These are phyloP conservation scores for Podarcis siculus DNA, from an alignment of 2,797 vertebrate species.

Conservation along the genomic window DNA sequence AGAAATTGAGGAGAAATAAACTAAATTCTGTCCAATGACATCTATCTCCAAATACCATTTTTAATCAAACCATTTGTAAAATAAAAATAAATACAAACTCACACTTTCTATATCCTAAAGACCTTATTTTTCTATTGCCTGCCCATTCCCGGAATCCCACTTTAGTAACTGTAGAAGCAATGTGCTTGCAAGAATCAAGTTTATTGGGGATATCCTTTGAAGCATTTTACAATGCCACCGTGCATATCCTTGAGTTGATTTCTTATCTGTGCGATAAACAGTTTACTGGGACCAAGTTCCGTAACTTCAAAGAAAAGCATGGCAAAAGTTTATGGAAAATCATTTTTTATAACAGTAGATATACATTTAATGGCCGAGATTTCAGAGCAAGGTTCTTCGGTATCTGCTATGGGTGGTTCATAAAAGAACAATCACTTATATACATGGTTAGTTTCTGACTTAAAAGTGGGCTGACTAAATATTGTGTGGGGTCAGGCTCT, in stretches of 20 bases:
- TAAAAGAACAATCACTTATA: constrained; percentile 16
- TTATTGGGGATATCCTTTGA: constrained; percentile 70
- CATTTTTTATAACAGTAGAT: constrained; percentile 66
- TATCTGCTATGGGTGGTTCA: constrained; percentile 12
- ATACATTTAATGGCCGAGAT: constrained; percentile 48
- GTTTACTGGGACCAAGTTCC: constrained; percentile 57
- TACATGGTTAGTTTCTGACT: not conserved
- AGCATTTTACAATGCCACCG: constrained; percentile 61
- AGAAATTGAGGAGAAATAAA: constrained; percentile 8
- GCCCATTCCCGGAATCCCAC: constrained; percentile 20
- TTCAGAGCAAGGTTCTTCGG: constrained; percentile 40
- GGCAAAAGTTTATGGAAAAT: constrained; percentile 65
- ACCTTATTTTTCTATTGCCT: not conserved
- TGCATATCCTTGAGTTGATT: constrained; percentile 68
- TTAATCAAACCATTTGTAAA: not conserved
- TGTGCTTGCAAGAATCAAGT: constrained; percentile 43
- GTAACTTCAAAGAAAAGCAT: constrained; percentile 70
- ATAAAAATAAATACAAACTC: not conserved
- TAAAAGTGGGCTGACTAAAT: not conserved
- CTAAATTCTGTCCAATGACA: not conserved
- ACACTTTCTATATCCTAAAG: not conserved
- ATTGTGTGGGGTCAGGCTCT: not conserved
- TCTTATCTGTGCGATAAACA: constrained; percentile 71
- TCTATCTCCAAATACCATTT: not conserved
- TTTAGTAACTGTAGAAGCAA: not conserved